Base-by-base conservation (phyloP, 1,140 invertebrate species). In the Musca vetustissima region DNA sequence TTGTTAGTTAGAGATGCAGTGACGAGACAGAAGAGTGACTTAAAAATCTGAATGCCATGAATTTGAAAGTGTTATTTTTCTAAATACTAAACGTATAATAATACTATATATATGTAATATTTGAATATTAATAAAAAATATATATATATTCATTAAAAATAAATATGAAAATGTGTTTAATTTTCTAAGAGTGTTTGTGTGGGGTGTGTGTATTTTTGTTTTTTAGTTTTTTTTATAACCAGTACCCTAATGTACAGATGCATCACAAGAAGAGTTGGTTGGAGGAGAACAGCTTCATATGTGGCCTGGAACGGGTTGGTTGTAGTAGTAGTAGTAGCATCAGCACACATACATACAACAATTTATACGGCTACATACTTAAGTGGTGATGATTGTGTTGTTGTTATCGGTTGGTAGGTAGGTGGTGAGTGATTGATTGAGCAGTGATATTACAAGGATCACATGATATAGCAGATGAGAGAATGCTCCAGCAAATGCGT, bases 181-280 rank as follows among this genome's bases (percentile, higher is more conserved):
- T 28, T 28, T 28, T 28, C 28, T 28, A 28, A n/a, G n/a, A n/a
- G 53, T 69, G 68, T 67, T 69, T 74, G 72, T 73, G 71, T 76
- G 70, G 71, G 74, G 73, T 73, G 74, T 73, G 71, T 70, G 69
- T 64, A 8, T 74, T 74, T 72, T 72, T 71, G 67, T 73, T 74
- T 59, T 73, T 48, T 72, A 50, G 70, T 64, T 72, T 69, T 69
- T 69, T 69, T 28, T 55, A 76, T 76, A 78, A 71, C 70, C 76
- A 73, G 75, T 74, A 78, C 76, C 77, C 76, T 78, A 79, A 79
- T 71, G 67, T 71, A 71, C 67, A 70, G 66, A 47, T 68, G 66
- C 69, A 67, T 66, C 69, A 64, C 53, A 48, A 21, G 17, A 67
- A 28, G 28, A 28, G 8, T 3, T 3, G 8, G 64, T 64, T 65